Percentiles rank a stretch among this genome's conserved stretches.
These are phyloP conservation scores for Cylas formicarius DNA, from an alignment of 1,140 invertebrate species.

Conservation along the genomic window DNA sequence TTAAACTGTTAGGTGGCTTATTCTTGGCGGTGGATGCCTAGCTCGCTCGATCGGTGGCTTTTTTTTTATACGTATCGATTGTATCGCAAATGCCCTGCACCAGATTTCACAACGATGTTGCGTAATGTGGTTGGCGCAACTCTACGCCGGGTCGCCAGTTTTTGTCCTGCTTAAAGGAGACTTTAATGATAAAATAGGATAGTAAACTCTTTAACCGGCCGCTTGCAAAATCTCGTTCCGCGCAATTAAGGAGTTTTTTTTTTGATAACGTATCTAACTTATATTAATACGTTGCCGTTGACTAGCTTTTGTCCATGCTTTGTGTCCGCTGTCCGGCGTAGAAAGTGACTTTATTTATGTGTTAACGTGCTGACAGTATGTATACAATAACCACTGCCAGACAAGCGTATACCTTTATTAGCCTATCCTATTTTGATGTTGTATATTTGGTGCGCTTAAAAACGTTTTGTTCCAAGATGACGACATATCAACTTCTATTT, in stretches of 20 bases:
- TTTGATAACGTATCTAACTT: slow-evolving; percentile 6
- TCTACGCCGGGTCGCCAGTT: neutral
- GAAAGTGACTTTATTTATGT: too few relatives aligned
- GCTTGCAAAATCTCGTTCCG: slow-evolving; percentile 8
- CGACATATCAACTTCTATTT: too few relatives aligned
- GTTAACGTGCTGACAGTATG: too few relatives aligned
- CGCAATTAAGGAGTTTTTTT: slow-evolving; percentile 13
- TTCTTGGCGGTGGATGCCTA: slow-evolving; percentile 20
- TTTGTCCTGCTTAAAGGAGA: slow-evolving; percentile 16
- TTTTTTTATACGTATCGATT: slow-evolving; percentile 23
- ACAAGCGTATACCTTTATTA: too few relatives aligned
- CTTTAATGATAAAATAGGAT: slow-evolving; percentile 14
- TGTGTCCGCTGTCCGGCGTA: too few relatives aligned
- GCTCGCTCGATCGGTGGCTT: slow-evolving; percentile 23
- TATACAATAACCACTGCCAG: too few relatives aligned
- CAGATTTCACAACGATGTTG: slow-evolving; percentile 19
- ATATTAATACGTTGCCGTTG: slow-evolving; percentile 4
- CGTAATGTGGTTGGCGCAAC: slow-evolving; percentile 18
- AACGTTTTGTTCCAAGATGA: too few relatives aligned
- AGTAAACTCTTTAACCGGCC: slow-evolving; percentile 6
- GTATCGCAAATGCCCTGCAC: slow-evolving; percentile 17
- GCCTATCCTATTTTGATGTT: too few relatives aligned
- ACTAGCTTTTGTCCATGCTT: slow-evolving; percentile 5
- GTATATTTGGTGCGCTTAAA: too few relatives aligned
- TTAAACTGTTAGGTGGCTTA: slow-evolving; percentile 24